These are phyloP conservation scores for Gonioctena quinquepunctata DNA, from an alignment of 1,140 invertebrate species.

Conservation along the genomic window DNA sequence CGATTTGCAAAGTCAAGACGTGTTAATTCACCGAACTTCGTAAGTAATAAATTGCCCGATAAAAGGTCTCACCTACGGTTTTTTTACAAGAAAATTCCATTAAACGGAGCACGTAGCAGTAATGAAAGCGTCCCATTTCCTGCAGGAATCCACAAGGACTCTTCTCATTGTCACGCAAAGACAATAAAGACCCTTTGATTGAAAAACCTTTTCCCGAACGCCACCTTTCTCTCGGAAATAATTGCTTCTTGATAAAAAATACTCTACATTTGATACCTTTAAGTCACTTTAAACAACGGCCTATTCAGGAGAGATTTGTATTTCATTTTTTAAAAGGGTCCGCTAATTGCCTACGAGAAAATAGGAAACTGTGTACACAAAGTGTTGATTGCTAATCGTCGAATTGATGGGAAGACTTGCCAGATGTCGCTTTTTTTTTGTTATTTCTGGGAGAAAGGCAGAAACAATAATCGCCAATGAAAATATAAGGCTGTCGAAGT, in stretches of 20 bases:
- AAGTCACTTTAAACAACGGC: conserved; percentile 31
- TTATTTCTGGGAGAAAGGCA: not conserved
- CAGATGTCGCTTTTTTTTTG: conserved; percentile 17
- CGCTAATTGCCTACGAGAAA: conserved; percentile 26
- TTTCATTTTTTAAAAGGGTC: conserved; percentile 26
- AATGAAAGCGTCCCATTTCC: conserved; percentile 50
- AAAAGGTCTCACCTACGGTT: conserved; percentile 47
- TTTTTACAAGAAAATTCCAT: conserved; percentile 51
- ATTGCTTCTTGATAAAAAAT: conserved; percentile 39
- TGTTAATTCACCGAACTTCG: conserved; percentile 26
- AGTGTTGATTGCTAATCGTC: conserved; percentile 35
- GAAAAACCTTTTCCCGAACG: conserved; percentile 41
- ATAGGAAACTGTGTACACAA: conserved; percentile 26
- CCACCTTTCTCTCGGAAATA: conserved; percentile 41
- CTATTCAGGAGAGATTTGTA: conserved; percentile 21
- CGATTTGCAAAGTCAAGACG: conserved; percentile 26
- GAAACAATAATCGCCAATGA: conserved; percentile 11
- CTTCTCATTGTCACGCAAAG: conserved; percentile 49
- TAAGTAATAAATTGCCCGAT: conserved; percentile 44
- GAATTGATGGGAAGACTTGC: conserved; percentile 25
- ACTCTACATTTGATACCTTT: conserved; percentile 34
- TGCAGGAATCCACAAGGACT: conserved; percentile 29
- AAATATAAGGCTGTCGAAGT: conserved; percentile 11
- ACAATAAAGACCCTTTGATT: conserved; percentile 48
- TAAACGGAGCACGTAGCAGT: conserved; percentile 48